These are phyloP conservation scores for Drosophila niveifrons DNA, from an alignment of 2,888 invertebrate species.

Conservation along the genomic window DNA sequence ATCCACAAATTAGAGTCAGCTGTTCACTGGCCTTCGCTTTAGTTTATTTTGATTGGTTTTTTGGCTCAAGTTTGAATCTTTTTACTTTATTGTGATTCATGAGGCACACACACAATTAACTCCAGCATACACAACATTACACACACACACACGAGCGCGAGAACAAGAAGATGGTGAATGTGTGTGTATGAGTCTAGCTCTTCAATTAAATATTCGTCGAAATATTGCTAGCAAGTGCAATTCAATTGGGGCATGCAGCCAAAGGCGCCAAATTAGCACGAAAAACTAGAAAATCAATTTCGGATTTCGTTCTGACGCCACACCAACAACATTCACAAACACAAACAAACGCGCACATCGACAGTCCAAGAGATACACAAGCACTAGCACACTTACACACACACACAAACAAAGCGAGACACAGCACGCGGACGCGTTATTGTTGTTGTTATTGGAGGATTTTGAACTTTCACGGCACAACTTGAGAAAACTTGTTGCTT, in stretches of 20 bases:
- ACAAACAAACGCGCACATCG: conserved; percentile 10
- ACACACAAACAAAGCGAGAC: conserved; percentile 4
- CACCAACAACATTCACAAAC: conserved; percentile 3
- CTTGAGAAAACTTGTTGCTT: conserved; percentile 56
- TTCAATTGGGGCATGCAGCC: conserved; percentile 43
- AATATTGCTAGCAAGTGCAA: conserved; percentile 47
- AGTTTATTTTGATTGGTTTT: conserved; percentile 4
- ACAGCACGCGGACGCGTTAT: conserved; percentile 26
- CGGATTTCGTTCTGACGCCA: conserved; percentile 19
- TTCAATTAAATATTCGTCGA: conserved; percentile 39
- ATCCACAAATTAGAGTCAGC: conserved; percentile 5
- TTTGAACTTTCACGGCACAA: conserved; percentile 53
- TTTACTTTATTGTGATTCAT: conserved; percentile 11
- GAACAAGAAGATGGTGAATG: neutral
- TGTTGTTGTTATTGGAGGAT: conserved; percentile 43
- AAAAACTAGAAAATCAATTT: conserved; percentile 31
- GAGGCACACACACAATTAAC: conserved; percentile 1
- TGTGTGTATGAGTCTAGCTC: conserved; percentile 15
- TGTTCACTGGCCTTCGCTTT: conserved; percentile 3
- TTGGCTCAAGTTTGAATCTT: conserved; percentile 1
- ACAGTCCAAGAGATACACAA: neutral
- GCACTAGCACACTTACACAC: conserved; percentile 5
- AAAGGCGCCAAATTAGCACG: conserved; percentile 30
- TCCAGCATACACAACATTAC: conserved; percentile 1
- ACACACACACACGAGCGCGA: conserved; percentile 6